Conservation (phyloP, 1,140 invertebrate genomes). For the Camponotus vicinus region DNA sequence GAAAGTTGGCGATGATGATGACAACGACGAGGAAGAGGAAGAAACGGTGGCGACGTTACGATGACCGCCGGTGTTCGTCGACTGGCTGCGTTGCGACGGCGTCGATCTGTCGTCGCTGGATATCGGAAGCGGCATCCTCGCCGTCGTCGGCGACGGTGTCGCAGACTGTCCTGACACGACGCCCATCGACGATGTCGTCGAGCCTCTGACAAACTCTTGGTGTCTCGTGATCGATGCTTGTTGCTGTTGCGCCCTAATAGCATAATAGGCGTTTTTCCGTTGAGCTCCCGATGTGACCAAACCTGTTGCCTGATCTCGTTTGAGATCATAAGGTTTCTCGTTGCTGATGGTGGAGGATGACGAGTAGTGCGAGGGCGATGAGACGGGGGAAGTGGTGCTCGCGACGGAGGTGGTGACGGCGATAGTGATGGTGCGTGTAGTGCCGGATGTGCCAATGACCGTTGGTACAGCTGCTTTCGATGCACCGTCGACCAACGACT, state of each 20-base stretch:
- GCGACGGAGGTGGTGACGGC: slow-evolving; percentile 25
- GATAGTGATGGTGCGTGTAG: slow-evolving; percentile 59
- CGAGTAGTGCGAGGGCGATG: slow-evolving; percentile 66
- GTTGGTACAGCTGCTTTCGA: slow-evolving; percentile 83
- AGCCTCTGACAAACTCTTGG: slow-evolving; percentile 47
- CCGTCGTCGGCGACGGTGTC: slow-evolving; percentile 65
- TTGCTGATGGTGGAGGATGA: slow-evolving; percentile 54
- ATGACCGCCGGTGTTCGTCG: slow-evolving; percentile 18
- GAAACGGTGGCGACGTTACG: slow-evolving; percentile 5
- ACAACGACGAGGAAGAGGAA: slow-evolving; percentile 35
- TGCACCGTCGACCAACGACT: slow-evolving; percentile 77
- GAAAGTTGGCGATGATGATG: slow-evolving; percentile 51
- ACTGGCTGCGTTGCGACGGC: slow-evolving; percentile 20
- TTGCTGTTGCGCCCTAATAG: slow-evolving; percentile 37
- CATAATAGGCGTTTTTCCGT: slow-evolving; percentile 34
- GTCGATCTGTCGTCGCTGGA: neutral
- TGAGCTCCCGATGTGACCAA: slow-evolving; percentile 21
- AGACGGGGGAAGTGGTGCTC: slow-evolving; percentile 51
- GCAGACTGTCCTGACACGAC: slow-evolving; percentile 9
- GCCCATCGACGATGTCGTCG: slow-evolving; percentile 61
- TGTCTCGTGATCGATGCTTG: slow-evolving; percentile 42
- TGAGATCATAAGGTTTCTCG: slow-evolving; percentile 13
- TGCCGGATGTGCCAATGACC: slow-evolving; percentile 74
- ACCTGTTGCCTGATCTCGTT: slow-evolving; percentile 33
- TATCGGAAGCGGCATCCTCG: slow-evolving; percentile 33